Percentiles rank a stretch among this genome's conserved stretches.
Conservation (phyloP, 2,113 vertebrate species). For the Protobothrops flavoviridis region DNA sequence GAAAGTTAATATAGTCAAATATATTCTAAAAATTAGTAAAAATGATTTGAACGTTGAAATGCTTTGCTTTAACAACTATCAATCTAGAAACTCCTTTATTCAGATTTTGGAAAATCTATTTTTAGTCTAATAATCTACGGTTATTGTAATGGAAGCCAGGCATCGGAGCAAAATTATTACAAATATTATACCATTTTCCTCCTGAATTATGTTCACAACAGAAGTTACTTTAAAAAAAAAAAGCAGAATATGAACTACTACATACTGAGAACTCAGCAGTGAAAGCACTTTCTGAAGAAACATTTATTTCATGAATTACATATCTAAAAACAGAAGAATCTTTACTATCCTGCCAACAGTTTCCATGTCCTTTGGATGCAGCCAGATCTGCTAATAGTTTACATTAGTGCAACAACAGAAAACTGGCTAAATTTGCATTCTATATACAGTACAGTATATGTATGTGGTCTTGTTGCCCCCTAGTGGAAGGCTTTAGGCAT, state of each 20-base stretch:
- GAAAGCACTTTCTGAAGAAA: not conserved
- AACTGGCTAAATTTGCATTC: not conserved
- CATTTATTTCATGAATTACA: not conserved
- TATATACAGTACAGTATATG: not conserved
- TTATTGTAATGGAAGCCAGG: not conserved
- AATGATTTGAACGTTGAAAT: not conserved
- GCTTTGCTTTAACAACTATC: not conserved
- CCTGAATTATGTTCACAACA: not conserved
- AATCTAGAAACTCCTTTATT: not conserved
- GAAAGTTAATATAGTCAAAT: not conserved
- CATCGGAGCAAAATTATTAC: not conserved
- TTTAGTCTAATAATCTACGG: not conserved
- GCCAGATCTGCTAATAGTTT: not conserved
- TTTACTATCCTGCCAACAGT: not conserved
- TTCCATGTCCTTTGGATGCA: not conserved
- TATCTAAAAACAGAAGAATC: not conserved
- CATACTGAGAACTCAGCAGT: not conserved
- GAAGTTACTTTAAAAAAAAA: not conserved
- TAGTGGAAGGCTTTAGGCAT: not conserved
- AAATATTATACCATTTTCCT: not conserved
- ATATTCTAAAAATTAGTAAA: not conserved
- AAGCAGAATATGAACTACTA: not conserved
- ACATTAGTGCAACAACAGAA: not conserved
- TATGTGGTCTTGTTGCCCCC: constrained; percentile 15
- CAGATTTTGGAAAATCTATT: not conserved